Conservation (phyloP, 2,797 vertebrate species). For the Platyrinchus mystaceus region DNA sequence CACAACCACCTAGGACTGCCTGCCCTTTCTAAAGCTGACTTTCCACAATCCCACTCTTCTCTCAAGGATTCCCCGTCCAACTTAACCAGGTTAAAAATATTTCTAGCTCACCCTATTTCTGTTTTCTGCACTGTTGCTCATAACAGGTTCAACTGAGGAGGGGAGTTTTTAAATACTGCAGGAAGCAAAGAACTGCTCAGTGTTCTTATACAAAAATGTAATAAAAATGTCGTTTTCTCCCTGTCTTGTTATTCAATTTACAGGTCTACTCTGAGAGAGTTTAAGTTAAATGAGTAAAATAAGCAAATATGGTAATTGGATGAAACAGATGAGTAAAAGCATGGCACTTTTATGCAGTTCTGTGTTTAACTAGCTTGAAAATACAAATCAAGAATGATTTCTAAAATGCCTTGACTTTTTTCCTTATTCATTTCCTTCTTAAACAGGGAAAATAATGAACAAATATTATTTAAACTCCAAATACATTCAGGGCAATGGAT, state of each 20-base stretch:
- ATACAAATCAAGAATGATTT: background rate
- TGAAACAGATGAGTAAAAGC: background rate
- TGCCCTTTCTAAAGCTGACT: background rate
- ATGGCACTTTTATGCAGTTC: background rate
- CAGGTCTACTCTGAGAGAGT: background rate
- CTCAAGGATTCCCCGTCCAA: background rate
- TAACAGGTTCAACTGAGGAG: background rate
- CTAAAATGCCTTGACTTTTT: background rate
- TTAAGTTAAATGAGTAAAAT: background rate
- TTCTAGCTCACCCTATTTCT: background rate
- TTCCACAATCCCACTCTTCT: background rate
- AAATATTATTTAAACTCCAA: background rate
- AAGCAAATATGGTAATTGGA: background rate
- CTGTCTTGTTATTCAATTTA: background rate
- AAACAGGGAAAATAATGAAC: background rate
- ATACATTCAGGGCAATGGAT: background rate
- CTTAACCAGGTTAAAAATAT: background rate
- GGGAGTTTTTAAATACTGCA: background rate
- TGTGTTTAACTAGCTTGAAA: background rate
- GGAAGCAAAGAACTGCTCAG: background rate
- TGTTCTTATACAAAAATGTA: background rate
- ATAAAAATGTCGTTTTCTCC: background rate
- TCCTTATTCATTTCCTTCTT: background rate
- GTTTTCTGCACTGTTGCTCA: fast-evolving
- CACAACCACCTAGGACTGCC: fast-evolving